phyloP scores from a whole-genome alignment of 2,888 invertebrate species.

The Morinoia aosen region DNA sequence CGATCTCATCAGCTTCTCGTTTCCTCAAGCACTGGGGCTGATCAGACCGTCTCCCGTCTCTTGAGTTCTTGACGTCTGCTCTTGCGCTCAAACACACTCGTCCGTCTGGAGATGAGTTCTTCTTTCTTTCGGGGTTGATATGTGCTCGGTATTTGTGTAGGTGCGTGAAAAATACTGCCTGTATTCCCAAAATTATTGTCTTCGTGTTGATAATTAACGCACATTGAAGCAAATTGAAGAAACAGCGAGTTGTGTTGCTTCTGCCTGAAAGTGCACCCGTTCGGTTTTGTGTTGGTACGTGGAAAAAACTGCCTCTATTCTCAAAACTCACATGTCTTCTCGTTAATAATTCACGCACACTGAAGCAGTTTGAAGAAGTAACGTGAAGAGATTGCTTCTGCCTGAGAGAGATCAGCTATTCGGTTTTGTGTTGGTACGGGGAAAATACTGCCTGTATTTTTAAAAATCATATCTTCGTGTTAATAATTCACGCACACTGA shows the following conservation, averaged over 20 bases:
- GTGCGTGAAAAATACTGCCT: neutral
- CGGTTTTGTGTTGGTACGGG: too few species aligned
- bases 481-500: too few species aligned
- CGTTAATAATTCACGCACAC: too few species aligned
- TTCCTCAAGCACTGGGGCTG: slow-evolving; percentile 35
- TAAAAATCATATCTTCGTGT: too few species aligned
- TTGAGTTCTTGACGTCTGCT: neutral
- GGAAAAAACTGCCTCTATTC: too few species aligned
- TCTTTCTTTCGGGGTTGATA: neutral
- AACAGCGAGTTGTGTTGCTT: neutral
- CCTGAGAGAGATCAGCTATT: neutral
- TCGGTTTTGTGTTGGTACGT: too few species aligned
- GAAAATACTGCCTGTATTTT: too few species aligned
- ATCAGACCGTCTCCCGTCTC: neutral
- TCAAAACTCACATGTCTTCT: too few species aligned
- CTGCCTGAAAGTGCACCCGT: too few species aligned
- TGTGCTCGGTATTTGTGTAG: neutral
- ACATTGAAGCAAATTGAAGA: neutral
- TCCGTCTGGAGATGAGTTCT: neutral
- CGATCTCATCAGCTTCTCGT: slow-evolving; percentile 29
- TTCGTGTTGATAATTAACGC: neutral
- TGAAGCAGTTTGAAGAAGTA: too few species aligned
- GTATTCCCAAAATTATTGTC: neutral
- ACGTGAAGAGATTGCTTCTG: too few species aligned
- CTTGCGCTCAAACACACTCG: neutral